Evolutionary conservation across 2,888 invertebrate species (phyloP).

Genomic region (Drosophila eohydei): DNA sequence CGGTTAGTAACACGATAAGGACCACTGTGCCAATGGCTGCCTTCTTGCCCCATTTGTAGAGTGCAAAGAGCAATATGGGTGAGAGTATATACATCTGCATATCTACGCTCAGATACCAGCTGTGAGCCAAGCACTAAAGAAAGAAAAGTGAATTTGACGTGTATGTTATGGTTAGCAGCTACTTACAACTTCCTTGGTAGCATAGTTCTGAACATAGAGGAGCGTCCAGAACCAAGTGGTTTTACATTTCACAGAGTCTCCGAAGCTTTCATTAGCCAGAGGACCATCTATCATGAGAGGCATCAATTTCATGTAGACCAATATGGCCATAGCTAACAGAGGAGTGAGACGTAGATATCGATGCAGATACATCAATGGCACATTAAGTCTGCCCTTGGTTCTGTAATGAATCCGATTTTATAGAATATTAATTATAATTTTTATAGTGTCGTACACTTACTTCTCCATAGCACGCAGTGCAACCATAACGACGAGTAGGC

Average conservation of each 20-base stretch:
- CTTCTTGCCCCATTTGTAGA: constrained; percentile 82
- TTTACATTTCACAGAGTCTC: constrained; percentile 56
- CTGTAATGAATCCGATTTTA: constrained; percentile 24
- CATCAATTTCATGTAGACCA: constrained; percentile 84
- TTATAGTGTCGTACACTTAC: constrained; percentile 18
- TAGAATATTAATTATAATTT: neutral
- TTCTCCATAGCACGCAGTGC: constrained; percentile 62
- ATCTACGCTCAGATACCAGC: constrained; percentile 87
- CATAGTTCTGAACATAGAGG: constrained; percentile 85
- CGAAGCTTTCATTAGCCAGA: constrained; percentile 70
- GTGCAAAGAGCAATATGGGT: constrained; percentile 85
- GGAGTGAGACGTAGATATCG: constrained; percentile 85
- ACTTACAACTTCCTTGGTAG: constrained; percentile 71
- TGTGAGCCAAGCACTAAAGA: constrained; percentile 85
- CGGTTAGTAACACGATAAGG: constrained; percentile 60
- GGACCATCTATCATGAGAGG: constrained; percentile 85
- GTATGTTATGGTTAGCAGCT: neutral
- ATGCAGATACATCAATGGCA: constrained; percentile 76
- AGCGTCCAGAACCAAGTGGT: constrained; percentile 85
- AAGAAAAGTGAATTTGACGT: neutral
- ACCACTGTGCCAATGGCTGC: constrained; percentile 52
- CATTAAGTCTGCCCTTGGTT: constrained; percentile 61
- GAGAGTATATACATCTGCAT: constrained; percentile 86
- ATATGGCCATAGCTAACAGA: constrained; percentile 84
- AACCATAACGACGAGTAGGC: constrained; percentile 85